These are phyloP conservation scores for Platycercus adscitus DNA, from an alignment of 2,113 vertebrate species.

Conservation along the genomic window DNA sequence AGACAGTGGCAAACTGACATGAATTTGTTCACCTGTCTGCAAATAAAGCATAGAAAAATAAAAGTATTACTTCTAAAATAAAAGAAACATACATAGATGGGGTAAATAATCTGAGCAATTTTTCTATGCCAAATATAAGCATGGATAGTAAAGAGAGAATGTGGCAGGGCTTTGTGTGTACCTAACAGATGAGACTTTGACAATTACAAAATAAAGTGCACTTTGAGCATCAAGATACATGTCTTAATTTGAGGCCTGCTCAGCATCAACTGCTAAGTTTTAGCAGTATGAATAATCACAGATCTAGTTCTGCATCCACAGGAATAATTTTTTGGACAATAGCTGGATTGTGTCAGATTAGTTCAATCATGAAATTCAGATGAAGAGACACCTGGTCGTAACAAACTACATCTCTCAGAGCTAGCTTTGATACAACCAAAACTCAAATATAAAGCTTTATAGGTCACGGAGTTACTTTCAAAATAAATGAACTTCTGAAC, in stretches of 20 bases:
- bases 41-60: conserved; percentile 42
- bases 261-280: neutral
- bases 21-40: conserved; percentile 88
- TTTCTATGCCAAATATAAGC: neutral
- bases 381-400: neutral
- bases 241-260: neutral
- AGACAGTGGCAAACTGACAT: conserved; percentile 90
- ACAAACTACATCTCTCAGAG: neutral
- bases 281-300: neutral
- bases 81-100: neutral
- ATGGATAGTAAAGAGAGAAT: neutral
- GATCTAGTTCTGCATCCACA: neutral
- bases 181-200: neutral
- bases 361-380: neutral
- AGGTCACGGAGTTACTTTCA: neutral
- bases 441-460: neutral
- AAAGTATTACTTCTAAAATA: neutral
- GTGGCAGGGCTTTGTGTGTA: neutral
- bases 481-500: neutral
- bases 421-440: neutral
- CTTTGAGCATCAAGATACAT: neutral
- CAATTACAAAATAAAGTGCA: neutral
- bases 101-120: neutral
- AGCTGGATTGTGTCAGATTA: neutral
- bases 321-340: neutral